Evolutionary conservation across 2,888 invertebrate species (phyloP).

Genomic region (Lepidonotus clava): DNA sequence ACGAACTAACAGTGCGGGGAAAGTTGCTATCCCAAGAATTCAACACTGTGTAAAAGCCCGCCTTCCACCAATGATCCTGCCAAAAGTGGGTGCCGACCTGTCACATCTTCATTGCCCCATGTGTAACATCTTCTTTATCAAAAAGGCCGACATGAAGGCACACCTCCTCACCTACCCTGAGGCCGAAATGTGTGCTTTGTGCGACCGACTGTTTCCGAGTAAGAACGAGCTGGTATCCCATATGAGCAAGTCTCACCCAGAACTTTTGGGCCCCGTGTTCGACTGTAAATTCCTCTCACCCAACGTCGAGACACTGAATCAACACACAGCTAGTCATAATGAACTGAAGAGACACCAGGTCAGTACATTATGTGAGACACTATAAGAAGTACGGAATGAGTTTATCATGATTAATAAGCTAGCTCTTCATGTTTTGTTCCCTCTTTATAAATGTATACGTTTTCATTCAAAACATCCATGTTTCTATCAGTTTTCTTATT

Average conservation of each 20-base stretch:
- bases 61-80: background rate
- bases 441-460: background rate
- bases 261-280: background rate
- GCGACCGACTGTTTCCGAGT: background rate
- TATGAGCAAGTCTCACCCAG: background rate
- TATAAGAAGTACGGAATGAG: no score
- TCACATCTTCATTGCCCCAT: background rate
- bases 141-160: background rate
- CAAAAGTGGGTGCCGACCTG: background rate
- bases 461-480: background rate
- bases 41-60: background rate
- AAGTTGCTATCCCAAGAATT: background rate
- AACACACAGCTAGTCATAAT: background rate
- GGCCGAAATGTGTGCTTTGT: background rate
- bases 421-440: background rate
- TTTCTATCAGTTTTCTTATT: background rate
- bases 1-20: background rate
- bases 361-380: background rate
- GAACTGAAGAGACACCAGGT: background rate
- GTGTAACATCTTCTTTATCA: background rate
- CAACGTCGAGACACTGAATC: background rate
- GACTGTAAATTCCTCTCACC: background rate
- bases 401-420: background rate
- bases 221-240: background rate
- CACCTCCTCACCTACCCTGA: background rate